phyloP scores from a whole-genome alignment of 2,113 vertebrate genomes.

The Rhegmatorhina hoffmannsi region DNA sequence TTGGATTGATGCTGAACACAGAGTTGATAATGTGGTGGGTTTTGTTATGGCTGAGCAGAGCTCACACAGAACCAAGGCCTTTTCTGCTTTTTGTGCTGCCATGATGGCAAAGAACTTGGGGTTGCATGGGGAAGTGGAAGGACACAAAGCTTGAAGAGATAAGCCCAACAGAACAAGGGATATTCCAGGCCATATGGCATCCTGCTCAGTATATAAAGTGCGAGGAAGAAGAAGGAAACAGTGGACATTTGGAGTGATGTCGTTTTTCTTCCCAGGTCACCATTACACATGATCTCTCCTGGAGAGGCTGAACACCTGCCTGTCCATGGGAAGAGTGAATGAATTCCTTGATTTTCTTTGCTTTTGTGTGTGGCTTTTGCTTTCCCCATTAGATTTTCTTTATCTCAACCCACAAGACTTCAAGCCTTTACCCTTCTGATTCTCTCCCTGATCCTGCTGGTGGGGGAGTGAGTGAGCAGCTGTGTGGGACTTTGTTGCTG shows the following conservation, averaged over 20 bases:
- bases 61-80: fast-evolving
- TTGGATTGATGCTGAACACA: background rate
- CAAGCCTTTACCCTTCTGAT: fast-evolving
- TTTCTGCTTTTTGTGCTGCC: background rate
- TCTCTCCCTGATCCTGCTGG: background rate
- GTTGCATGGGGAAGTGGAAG: fast-evolving
- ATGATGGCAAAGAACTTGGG: fast-evolving
- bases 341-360: background rate
- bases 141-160: background rate
- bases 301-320: background rate
- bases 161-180: background rate
- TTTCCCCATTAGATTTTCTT: background rate
- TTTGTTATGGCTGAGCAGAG: background rate
- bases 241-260: background rate
- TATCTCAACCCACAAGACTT: background rate
- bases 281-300: fast-evolving
- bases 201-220: background rate
- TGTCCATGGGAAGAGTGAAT: background rate
- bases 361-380: background rate
- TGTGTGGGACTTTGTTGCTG: background rate
- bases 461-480: background rate
- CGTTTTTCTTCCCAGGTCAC: background rate
- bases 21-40: background rate
- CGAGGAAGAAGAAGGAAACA: background rate
- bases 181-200: background rate